These are phyloP conservation scores for Macquaria australasica DNA, from an alignment of 2,113 vertebrate genomes.

Conservation along the genomic window DNA sequence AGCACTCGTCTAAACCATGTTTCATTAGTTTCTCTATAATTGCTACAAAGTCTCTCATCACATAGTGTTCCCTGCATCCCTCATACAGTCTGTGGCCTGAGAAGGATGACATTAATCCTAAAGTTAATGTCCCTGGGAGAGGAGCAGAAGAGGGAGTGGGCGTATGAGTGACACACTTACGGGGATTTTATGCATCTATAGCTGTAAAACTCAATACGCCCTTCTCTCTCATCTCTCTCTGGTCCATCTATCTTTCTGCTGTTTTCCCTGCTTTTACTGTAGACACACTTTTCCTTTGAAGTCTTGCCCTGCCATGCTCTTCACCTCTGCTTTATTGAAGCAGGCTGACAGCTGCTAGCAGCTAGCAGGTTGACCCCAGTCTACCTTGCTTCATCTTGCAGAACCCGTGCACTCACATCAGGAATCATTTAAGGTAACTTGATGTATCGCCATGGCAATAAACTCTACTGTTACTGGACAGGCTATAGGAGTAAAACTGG, in stretches of 20 bases:
- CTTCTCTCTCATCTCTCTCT: constrained; percentile 45
- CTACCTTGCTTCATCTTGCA: constrained; percentile 23
- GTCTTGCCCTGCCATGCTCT: constrained; percentile 30
- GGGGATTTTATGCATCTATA: constrained; percentile 59
- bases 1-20: background rate
- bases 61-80: background rate
- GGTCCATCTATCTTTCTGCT: constrained; percentile 51
- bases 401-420: constrained; percentile 27
- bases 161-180: constrained; percentile 68
- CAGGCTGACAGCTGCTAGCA: constrained; percentile 43
- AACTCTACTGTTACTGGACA: constrained; percentile 3
- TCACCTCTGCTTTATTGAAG: constrained; percentile 34
- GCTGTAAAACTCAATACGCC: constrained; percentile 37
- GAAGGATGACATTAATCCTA: constrained; percentile 68
- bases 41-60: constrained; percentile 13
- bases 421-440: constrained; percentile 38
- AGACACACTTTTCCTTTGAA: constrained; percentile 58
- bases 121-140: constrained; percentile 59
- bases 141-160: constrained; percentile 52
- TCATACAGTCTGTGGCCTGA: constrained; percentile 21
- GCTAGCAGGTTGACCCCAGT: constrained; percentile 30
- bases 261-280: constrained; percentile 27
- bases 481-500: constrained; percentile 6
- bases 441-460: constrained; percentile 19
- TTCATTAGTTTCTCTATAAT: constrained; percentile 27